Percentiles rank a stretch among this genome's conserved stretches.
These are phyloP conservation scores for Balaenoptera acutorostrata DNA, from an alignment of 2,113 vertebrate genomes.

Conservation along the genomic window DNA sequence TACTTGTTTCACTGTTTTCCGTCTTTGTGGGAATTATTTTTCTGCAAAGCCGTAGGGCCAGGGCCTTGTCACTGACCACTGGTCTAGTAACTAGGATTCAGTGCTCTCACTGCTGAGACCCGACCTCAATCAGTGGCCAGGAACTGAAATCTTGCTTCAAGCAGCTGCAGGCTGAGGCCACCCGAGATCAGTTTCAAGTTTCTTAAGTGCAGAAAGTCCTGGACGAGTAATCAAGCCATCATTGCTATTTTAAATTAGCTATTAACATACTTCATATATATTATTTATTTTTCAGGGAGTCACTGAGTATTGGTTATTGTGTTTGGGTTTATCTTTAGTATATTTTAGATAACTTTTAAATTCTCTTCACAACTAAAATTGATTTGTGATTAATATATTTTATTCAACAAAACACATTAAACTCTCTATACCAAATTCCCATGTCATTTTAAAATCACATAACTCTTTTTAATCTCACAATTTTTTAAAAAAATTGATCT, in stretches of 20 bases:
- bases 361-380: neutral
- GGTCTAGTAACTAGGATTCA: too few species aligned
- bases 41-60: too few species aligned
- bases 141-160: too few species aligned
- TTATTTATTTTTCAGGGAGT: neutral
- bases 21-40: too few species aligned
- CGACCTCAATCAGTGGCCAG: too few species aligned
- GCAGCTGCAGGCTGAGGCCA: too few species aligned
- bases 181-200: neutral
- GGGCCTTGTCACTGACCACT: too few species aligned
- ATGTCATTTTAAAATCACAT: neutral
- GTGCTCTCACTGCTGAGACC: too few species aligned
- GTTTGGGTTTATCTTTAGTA: slow-evolving; percentile 25
- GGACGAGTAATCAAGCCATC: neutral
- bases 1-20: too few species aligned
- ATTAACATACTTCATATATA: neutral
- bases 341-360: slow-evolving; percentile 24
- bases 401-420: neutral
- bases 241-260: neutral
- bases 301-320: neutral
- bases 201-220: neutral
- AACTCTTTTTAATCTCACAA: neutral
- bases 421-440: neutral
- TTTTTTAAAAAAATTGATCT: neutral
- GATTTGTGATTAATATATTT: slow-evolving; percentile 5